Evolutionary conservation across 2,888 invertebrate species (phyloP), one percentile per base, ranked within the genome.

Genomic region (Stenurella melanura): DNA sequence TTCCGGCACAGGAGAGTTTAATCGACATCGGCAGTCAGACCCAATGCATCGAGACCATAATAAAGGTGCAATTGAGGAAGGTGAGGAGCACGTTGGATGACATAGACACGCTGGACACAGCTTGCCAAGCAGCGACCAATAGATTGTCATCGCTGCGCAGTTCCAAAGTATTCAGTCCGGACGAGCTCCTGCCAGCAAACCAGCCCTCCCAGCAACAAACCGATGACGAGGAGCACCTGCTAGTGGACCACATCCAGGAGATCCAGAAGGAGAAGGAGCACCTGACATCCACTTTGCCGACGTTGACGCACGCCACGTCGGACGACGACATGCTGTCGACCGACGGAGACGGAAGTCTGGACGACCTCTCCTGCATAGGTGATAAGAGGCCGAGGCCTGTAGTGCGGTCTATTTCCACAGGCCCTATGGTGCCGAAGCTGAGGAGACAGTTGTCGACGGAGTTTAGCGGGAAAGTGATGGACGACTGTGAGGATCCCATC

Each of bases 1-100:
- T 97, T 83, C 96, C 96, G 63, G 98, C 97, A 70, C 97, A 98
- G 90, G 97, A 96, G 89, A 96, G 97, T 86, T 91, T 98, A 81
- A 94, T 95, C 86, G 97, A 98, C 90, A 97, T 98, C 86, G 94
- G 95, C 84, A 93, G 95, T 69, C 97, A 97, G 89, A 97, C 97
- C 69, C 92, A 94, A 90, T 96, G 97, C 89, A 95, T 98, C 79
- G 97, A 98, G 90, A 95, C 96, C 80, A 95, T 98, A 78, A 95
- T 98, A 69, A 92, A 94, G 4, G 72, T 72, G 17, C 72, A 97
- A 89, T 91, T 98, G 86, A 90, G 92, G 34, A 94, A 97, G 90
- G 94, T 97, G n/a, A 93, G 94, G 79, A 94, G 93, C 76, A 96
- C 96, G 21, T 90, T 98, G 78, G 95, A 94, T 58, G 97, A 98